These are phyloP conservation scores for Drosophila quasianomalipes DNA, from an alignment of 2,888 invertebrate species.

Conservation along the genomic window DNA sequence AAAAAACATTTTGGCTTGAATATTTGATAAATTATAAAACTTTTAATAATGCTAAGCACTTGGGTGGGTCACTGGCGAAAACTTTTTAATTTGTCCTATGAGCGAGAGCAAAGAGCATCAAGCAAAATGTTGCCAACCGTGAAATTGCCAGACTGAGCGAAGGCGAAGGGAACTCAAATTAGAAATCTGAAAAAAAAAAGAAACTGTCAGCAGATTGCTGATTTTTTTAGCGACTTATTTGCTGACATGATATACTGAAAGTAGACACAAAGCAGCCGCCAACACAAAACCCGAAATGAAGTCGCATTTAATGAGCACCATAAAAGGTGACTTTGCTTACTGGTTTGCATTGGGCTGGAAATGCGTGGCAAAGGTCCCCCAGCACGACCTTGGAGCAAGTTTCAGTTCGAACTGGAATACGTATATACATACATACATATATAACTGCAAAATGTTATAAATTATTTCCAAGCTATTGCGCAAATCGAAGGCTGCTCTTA, in stretches of 20 bases:
- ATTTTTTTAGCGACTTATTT: conserved; percentile 63
- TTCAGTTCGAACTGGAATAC: neutral
- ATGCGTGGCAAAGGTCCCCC: neutral
- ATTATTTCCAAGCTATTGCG: conserved; percentile 78
- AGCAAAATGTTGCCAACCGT: conserved; percentile 72
- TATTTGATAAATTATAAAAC: conserved; percentile 78
- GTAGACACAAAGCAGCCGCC: conserved; percentile 27
- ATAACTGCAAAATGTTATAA: conserved; percentile 75
- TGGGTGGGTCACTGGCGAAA: conserved; percentile 50
- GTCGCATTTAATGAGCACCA: conserved; percentile 72
- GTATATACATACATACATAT: conserved; percentile 2
- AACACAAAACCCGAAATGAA: conserved; percentile 51
- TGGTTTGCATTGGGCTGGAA: conserved; percentile 38
- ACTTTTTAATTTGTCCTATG: conserved; percentile 73
- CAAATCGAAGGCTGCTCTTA: conserved; percentile 76
- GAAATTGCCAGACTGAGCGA: conserved; percentile 60
- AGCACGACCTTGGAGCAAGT: conserved; percentile 27
- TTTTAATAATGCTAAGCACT: conserved; percentile 75
- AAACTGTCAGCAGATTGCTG: conserved; percentile 73
- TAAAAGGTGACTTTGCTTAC: conserved; percentile 35
- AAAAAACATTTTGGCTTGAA: conserved; percentile 26
- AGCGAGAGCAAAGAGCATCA: conserved; percentile 54
- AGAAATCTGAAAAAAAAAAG: conserved; percentile 18
- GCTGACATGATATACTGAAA: conserved; percentile 66
- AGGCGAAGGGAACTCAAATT: conserved; percentile 15